Base-by-base conservation (phyloP, 2,888 invertebrate genomes). In the Acanthosoma haemorrhoidale region DNA sequence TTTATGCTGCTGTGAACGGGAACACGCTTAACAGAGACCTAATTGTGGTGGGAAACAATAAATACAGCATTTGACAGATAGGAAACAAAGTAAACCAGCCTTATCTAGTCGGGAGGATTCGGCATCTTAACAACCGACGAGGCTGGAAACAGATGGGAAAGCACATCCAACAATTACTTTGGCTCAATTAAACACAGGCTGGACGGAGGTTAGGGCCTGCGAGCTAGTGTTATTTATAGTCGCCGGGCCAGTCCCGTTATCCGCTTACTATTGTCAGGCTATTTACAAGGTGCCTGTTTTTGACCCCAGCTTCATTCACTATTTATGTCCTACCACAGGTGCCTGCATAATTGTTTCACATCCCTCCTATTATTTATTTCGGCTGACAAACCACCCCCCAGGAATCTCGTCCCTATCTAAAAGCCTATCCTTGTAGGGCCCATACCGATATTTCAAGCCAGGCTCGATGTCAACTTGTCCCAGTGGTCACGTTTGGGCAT, bases 371-470 rank as follows among this genome's bases (percentile, higher is more conserved):
- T 43, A 64, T 64, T 64, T 43, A 64, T 64, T 51, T 51, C 29
- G 11, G 64, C n/a, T 64, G 64, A 43, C 61, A 61, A 61, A 36
- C 38, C 38, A 2, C 25, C 25, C 25, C 41, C 43, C 15, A 4
- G 16, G 29, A 43, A 18, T 64, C 15, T 41, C 43, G n/a, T 15
- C 41, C 64, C 64, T 43, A 64, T 64, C 64, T 64, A 64, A 64
- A 64, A 64, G 64, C 64, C 38, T 64, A 64, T 64, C 64, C 64
- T 36, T 64, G 64, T 64, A 39, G 64, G n/a, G 31, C 29, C 8
- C 15, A 41, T 38, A 64, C 41, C 64, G 15, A 64, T 64, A 64
- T 43, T 64, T 64, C 38, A 36, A 29, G 64, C 13, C 39, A 8
- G 38, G 38, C 32, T 61, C 18, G 61, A 61, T 38, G 61, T 61